Evolutionary conservation across 2,888 invertebrate species (phyloP).

Genomic region (Cryptops parisi): DNA sequence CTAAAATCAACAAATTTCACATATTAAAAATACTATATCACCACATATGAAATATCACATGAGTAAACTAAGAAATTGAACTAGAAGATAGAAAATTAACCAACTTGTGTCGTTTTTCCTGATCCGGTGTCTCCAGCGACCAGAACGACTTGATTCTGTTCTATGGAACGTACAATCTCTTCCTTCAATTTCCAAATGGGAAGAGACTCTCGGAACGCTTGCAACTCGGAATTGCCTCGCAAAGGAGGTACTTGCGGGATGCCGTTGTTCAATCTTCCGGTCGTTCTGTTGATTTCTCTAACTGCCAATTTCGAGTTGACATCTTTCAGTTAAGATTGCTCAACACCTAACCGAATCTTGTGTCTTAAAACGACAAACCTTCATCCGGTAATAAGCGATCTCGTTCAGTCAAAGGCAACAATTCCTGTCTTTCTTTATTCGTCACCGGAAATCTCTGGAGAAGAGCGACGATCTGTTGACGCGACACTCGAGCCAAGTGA

Average conservation of each 20-base stretch:
- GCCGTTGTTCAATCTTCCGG: constrained; percentile 51
- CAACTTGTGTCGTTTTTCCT: constrained; percentile 88
- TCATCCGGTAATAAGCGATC: constrained; percentile 43
- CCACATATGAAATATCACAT: neutral
- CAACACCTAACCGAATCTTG: neutral
- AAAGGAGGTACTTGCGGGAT: constrained; percentile 48
- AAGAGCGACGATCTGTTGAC: constrained; percentile 46
- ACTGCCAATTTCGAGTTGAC: no score
- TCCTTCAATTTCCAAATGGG: constrained; percentile 53
- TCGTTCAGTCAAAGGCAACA: constrained; percentile 50
- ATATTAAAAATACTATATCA: constrained; percentile 8
- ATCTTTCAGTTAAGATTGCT: neutral
- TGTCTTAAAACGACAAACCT: constrained; percentile 30
- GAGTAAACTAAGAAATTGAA: neutral
- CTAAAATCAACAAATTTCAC: constrained; percentile 36
- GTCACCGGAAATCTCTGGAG: constrained; percentile 52
- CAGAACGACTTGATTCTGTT: constrained; percentile 46
- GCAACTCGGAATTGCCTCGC: constrained; percentile 27
- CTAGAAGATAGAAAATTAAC: constrained; percentile 11
- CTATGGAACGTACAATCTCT: constrained; percentile 49
- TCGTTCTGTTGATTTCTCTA: constrained; percentile 38
- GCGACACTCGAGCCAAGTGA: constrained; percentile 45
- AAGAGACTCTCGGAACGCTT: constrained; percentile 40
- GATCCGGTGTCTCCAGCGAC: constrained; percentile 68
- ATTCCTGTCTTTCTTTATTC: constrained; percentile 51